Conservation (phyloP, 2,797 vertebrate species). For the Phyllotis vaccarum region DNA sequence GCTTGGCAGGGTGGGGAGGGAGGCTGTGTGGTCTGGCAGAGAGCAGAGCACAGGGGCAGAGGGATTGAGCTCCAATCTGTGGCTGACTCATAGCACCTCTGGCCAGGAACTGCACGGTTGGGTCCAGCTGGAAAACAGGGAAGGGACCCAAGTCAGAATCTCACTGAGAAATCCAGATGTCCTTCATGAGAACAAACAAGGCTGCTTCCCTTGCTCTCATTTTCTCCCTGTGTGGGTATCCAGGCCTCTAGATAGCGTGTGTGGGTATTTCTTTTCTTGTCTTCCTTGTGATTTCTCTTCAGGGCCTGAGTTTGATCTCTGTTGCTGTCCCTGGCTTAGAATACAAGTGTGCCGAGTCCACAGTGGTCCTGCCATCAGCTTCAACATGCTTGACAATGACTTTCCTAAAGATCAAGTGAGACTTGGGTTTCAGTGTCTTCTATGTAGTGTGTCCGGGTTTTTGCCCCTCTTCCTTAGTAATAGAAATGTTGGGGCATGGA, state of each 20-base stretch:
- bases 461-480: background rate
- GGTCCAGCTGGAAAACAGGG: slow-evolving; percentile 85
- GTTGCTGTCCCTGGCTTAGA: background rate
- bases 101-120: slow-evolving; percentile 79
- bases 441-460: background rate
- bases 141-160: slow-evolving; percentile 70
- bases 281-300: background rate
- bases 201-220: background rate
- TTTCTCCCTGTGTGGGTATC: background rate
- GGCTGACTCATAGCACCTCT: slow-evolving; percentile 83
- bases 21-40: slow-evolving; percentile 80
- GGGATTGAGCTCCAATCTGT: slow-evolving; percentile 81
- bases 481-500: background rate
- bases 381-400: background rate
- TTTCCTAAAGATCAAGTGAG: slow-evolving; percentile 79
- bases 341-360: background rate
- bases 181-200: slow-evolving; percentile 81
- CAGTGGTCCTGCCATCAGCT: background rate
- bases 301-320: slow-evolving; percentile 8
- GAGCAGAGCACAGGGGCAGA: slow-evolving; percentile 83
- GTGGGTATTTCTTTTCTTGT: background rate
- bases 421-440: slow-evolving; percentile 13
- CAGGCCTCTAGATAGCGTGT: background rate
- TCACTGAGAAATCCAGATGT: slow-evolving; percentile 83
- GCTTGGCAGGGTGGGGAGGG: slow-evolving; percentile 80